These are phyloP conservation scores for Glaucidium brasilianum DNA, from an alignment of 2,113 vertebrate species.

Conservation along the genomic window DNA sequence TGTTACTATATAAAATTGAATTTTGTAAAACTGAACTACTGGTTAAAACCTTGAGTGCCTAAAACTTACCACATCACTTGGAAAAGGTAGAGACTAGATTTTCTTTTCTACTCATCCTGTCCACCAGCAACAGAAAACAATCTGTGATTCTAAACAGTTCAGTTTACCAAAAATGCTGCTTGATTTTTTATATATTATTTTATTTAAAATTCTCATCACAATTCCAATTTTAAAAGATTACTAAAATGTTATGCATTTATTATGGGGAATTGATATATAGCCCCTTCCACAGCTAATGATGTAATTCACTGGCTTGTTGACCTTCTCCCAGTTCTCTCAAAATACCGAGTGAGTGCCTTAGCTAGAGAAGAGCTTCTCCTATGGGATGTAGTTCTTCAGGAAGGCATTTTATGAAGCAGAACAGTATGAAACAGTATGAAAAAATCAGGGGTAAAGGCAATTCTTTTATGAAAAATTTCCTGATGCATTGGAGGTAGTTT, in stretches of 20 bases:
- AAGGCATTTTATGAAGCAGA: neutral
- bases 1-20: neutral
- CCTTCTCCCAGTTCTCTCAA: neutral
- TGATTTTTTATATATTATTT: neutral
- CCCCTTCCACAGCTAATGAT: neutral
- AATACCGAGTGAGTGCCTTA: neutral
- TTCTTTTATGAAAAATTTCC: neutral
- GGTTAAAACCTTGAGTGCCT: neutral
- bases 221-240: neutral
- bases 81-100: neutral
- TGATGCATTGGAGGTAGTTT: neutral
- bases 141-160: neutral
- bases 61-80: neutral
- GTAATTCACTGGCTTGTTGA: neutral
- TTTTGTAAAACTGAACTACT: neutral
- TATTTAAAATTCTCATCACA: neutral
- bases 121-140: neutral
- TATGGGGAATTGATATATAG: neutral
- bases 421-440: neutral
- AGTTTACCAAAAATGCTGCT: neutral
- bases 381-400: neutral
- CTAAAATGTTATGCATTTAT: neutral
- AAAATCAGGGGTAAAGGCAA: neutral
- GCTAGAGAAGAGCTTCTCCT: neutral
- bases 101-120: neutral